These are phyloP conservation scores for Idaea dimidiata DNA, from an alignment of 2,888 invertebrate species.

Conservation along the genomic window DNA sequence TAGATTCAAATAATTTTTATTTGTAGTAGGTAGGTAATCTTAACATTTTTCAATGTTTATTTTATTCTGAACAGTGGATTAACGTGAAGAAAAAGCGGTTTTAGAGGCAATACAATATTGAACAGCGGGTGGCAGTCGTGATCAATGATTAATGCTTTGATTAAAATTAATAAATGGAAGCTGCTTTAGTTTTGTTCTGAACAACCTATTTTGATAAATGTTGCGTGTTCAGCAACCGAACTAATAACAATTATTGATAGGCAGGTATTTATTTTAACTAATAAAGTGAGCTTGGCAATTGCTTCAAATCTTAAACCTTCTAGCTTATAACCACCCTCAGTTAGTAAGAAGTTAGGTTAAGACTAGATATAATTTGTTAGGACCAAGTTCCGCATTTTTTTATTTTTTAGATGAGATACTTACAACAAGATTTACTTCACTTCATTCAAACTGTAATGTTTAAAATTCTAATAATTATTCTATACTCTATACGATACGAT, in stretches of 20 bases:
- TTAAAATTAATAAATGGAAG: slow-evolving; percentile 48
- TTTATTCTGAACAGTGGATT: slow-evolving; percentile 42
- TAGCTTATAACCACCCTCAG: too few species aligned
- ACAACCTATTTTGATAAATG: background rate
- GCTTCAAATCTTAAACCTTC: too few species aligned
- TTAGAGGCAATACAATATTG: slow-evolving; percentile 47
- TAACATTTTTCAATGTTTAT: slow-evolving; percentile 35
- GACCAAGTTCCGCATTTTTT: too few species aligned
- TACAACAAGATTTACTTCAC: too few species aligned
- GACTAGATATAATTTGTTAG: too few species aligned
- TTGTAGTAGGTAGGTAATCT: slow-evolving; percentile 27
- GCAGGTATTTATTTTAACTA: background rate
- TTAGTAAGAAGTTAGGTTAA: too few species aligned
- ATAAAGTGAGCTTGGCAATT: background rate
- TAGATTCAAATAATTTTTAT: slow-evolving; percentile 30
- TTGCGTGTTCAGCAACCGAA: background rate
- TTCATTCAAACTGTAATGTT: too few species aligned
- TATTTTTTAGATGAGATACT: too few species aligned
- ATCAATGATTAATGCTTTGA: slow-evolving; percentile 55
- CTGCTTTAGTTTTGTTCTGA: slow-evolving; percentile 36
- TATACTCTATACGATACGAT: too few species aligned
- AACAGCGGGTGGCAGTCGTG: slow-evolving; percentile 57
- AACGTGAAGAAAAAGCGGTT: slow-evolving; percentile 48
- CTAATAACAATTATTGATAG: background rate
- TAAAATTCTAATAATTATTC: too few species aligned